Base-by-base conservation (phyloP, 2,888 invertebrate genomes). In the Macropis europaea region DNA sequence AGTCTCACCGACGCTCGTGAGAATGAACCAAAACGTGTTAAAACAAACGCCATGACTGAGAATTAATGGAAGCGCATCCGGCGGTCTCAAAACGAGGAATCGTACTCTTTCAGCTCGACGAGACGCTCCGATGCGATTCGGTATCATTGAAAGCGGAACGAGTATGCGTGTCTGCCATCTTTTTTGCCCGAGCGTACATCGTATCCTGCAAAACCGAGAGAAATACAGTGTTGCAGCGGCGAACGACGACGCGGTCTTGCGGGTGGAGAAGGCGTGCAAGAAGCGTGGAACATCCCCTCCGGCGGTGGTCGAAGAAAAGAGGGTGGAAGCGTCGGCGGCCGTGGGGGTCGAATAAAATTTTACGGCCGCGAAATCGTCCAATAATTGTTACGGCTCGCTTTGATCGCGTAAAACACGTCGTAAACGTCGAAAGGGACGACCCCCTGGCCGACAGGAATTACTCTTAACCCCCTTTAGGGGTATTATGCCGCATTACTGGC, bases 391-490 rank as follows among this genome's bases (percentile, higher is more conserved):
- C 87, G 86, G 87, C 86, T 86, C 84, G 87, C 88, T 87, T 86
- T 87, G 88, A 89, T 89, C 88, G 88, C 88, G 87, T 89, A 89
- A 89, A 87, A 89, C 88, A 89, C 88, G 85, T 89, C 89, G 89
- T 89, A 89, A 89, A 89, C 77, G 89, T 88, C 88, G 81, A 78
- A 82, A 82, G 84, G 78, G 81, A 81, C 84, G 81, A 79, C 77
- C 79, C 76, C 75, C 79, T 77, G 77, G 77, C 69, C 82, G 76
- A 80, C 77, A 73, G 74, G 78, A 84, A 85, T 85, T 84, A 84
- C 81, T 81, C 79, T 79, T 80, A 82, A 84, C 80, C 77, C 79
- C 83, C 83, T 77, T 74, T 76, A 73, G 69, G 47, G 74, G 77
- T 73, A 84, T 86, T 83, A 84, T 81, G 81, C 77, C 79, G 82